These are phyloP conservation scores for Mormoops blainvillei DNA, from an alignment of 2,113 vertebrate genomes.

Conservation along the genomic window DNA sequence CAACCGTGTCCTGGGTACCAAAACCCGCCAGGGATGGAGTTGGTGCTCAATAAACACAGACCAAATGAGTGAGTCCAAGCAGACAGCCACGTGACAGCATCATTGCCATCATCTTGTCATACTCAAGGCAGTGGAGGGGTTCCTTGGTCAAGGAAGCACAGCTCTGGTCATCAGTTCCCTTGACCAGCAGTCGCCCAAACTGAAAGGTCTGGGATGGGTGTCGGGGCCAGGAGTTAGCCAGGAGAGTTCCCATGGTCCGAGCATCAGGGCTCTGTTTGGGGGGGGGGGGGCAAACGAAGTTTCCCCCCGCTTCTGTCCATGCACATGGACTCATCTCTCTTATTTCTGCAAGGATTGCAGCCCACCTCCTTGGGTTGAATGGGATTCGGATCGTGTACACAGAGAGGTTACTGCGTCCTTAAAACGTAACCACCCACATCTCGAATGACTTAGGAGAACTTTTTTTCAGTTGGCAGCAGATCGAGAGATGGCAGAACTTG, in stretches of 20 bases:
- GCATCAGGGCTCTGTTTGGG: neutral
- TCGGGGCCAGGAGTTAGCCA: neutral
- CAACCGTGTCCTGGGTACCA: neutral
- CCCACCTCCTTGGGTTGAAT: neutral
- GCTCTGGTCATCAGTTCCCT: neutral
- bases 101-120: neutral
- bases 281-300: neutral
- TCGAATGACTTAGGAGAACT: neutral
- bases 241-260: neutral
- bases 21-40: neutral
- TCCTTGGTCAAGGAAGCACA: neutral
- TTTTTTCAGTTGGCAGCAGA: neutral
- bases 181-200: neutral
- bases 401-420: neutral
- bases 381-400: neutral
- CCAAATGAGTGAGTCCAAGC: neutral
- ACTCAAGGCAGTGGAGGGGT: neutral
- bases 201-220: neutral
- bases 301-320: neutral
- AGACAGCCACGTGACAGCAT: neutral
- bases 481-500: neutral
- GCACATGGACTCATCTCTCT: neutral
- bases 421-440: neutral
- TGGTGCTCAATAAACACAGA: neutral
- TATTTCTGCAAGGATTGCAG: neutral